Base-by-base conservation (phyloP, 2,888 invertebrate genomes). In the Sminthurinus aureus region DNA sequence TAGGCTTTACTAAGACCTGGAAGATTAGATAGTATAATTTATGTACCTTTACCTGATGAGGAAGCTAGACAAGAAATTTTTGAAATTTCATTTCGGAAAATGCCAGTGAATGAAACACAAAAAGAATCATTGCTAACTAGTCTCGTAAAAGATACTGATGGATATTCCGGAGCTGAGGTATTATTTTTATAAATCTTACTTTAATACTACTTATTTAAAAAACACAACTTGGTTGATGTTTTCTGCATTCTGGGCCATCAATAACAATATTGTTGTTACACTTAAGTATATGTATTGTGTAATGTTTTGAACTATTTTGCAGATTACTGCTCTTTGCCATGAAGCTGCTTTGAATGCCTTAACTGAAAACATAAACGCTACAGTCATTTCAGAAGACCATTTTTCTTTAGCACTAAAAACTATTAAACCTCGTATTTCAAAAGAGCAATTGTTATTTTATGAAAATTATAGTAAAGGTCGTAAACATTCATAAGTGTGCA, bases 151-250 rank as follows among this genome's bases (percentile, higher is more conserved):
- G 90, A 90, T 77, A 97, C 97, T 0, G 93, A 94, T 51, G 94
- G 94, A 0, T 98, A 96, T 91, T 98, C 98, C 0, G 99, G 99
- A 0, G 99, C 99, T 0, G 99, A 99, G 92, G 92, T 96, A 67
- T 26, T 13, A 67, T 52, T 51, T 52, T 64, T 26, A 38, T 52
- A 75, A 51, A 22, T 82, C 73, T 71, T 80, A 20, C n/a, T 24
- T 20, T 18, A 52, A 52, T 52, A n/a, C 13, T 11, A 52, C 8
- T 73, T 20, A 24, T 58, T 74, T 74, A 24, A 74, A 15, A 18
- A 12, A 74, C 22, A 69, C 9, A 20, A 8, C 9, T 69, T 12
- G 22, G 12, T 13, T 69, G 9, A 69, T 20, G 73, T 22, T 20
- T 73, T 22, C 26, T 73, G 11, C 73, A 73, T 3, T 73, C 24